Base-by-base conservation (phyloP, 2,113 vertebrate genomes). In the Lepidothrix coronata region DNA sequence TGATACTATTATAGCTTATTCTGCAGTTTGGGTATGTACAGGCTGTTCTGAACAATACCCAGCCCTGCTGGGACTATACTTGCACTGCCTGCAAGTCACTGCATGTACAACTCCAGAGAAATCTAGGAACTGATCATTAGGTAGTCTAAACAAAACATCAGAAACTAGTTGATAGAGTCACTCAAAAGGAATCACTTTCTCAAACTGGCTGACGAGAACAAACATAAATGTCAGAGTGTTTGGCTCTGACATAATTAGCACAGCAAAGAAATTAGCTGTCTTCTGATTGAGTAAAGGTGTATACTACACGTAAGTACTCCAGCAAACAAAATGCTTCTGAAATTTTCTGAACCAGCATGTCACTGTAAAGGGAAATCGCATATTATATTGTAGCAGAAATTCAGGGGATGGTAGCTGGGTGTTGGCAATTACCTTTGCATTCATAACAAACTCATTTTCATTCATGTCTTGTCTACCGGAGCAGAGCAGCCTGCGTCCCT, bases 201-300 rank as follows among this genome's bases (percentile, higher is more conserved):
- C 58, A 55, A 94, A 81, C 35, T 71, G 58, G 14, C 84, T 77
- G 79, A 87, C 44, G 90, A 78, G 55, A 78, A 27, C 89, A 93
- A 88, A 81, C 5, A 0, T 70, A 91, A 88, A 81, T 12, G 39
- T 41, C 39, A 41, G 39, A 41, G 41, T 93, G 61, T 90, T 91
- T 96, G 93, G 51, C 59, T 74, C 74, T 83, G 87, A 83, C 78
- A 59, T 76, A 97, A 94, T 95, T 96, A 94, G 51, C 30, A n/a
- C 79, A 92, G 83, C 61, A 74, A 74, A 91, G 79, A 93, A 89
- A 91, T 96, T 84, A 93, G 70, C 70, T 71, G 63, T 61, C 68
- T 96, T 79, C 77, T 94, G 91, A 65, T 59, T 90, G 94, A 91
- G 72, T 85, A 73, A 91, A 91, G 81, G 59, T 85, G 48, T 51